Evolutionary conservation across 2,888 invertebrate species (phyloP).

Genomic region (Gryllus longicercus): DNA sequence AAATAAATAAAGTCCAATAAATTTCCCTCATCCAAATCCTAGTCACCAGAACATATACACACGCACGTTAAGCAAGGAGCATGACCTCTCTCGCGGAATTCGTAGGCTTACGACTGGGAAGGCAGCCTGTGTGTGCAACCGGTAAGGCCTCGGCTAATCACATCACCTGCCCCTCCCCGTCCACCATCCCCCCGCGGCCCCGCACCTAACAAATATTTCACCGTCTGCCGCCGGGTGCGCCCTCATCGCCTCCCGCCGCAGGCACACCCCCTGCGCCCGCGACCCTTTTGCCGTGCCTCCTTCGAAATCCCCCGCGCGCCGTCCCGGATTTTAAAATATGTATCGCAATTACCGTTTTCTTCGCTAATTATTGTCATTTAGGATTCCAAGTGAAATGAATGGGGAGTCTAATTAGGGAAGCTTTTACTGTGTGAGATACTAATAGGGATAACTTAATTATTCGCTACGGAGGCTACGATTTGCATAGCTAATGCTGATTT

Average conservation of each 20-base stretch:
- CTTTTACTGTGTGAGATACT: background rate
- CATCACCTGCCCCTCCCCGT: too few relatives aligned
- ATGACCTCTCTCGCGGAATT: too few relatives aligned
- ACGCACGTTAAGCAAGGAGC: too few relatives aligned
- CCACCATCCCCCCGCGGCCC: too few relatives aligned
- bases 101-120: too few relatives aligned
- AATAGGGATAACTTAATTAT: constrained; percentile 17
- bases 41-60: too few relatives aligned
- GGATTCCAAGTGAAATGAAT: constrained; percentile 17
- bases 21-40: too few relatives aligned
- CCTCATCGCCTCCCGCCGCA: background rate
- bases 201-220: background rate
- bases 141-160: too few relatives aligned
- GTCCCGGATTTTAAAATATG: background rate
- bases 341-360: constrained; percentile 7
- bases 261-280: background rate
- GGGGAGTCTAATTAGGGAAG: constrained; percentile 2
- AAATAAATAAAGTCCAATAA: too few relatives aligned
- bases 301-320: background rate
- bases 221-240: background rate
- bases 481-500: constrained; percentile 1
- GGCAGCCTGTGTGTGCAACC: too few relatives aligned
- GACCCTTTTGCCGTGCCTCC: background rate
- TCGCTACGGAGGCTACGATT: constrained; percentile 17
- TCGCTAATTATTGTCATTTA: constrained; percentile 17